These are phyloP conservation scores for Dicranocentrus wangi DNA, from an alignment of 2,888 invertebrate species.

Conservation along the genomic window DNA sequence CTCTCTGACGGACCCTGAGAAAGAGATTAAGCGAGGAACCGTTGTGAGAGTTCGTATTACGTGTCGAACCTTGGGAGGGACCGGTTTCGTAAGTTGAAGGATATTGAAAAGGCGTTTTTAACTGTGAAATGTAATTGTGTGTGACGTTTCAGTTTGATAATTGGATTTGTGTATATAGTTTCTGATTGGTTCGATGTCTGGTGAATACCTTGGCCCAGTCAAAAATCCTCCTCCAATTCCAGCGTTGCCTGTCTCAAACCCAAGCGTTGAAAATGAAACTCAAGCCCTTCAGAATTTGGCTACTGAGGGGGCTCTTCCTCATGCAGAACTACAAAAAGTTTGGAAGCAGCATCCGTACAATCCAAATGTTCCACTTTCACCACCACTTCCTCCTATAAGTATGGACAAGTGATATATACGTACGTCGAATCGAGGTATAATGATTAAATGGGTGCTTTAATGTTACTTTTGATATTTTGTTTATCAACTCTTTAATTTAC, in stretches of 20 bases:
- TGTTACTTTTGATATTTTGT: too few relatives aligned
- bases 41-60: conserved; percentile 21
- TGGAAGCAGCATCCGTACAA: conserved; percentile 6
- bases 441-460: too few relatives aligned
- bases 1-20: not conserved
- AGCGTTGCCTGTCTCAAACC: not conserved
- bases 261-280: not conserved
- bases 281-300: conserved; percentile 6
- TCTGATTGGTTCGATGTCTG: conserved; percentile 45
- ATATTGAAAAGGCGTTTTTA: too few relatives aligned
- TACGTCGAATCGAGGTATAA: too few relatives aligned
- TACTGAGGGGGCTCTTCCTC: conserved; percentile 11
- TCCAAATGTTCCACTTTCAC: not conserved
- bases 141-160: too few relatives aligned
- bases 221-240: conserved; percentile 10
- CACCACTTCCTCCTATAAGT: too few relatives aligned
- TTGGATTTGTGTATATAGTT: conserved; percentile 32
- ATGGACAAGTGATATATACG: too few relatives aligned
- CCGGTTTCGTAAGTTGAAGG: conserved; percentile 55
- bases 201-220: conserved; percentile 39
- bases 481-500: too few relatives aligned
- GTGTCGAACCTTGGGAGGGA: conserved; percentile 48
- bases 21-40: conserved; percentile 41
- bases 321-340: conserved; percentile 19
- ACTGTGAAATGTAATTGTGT: too few relatives aligned